phyloP scores from a whole-genome alignment of 2,797 vertebrate genomes.

The Lagorchestes hirsutus region DNA sequence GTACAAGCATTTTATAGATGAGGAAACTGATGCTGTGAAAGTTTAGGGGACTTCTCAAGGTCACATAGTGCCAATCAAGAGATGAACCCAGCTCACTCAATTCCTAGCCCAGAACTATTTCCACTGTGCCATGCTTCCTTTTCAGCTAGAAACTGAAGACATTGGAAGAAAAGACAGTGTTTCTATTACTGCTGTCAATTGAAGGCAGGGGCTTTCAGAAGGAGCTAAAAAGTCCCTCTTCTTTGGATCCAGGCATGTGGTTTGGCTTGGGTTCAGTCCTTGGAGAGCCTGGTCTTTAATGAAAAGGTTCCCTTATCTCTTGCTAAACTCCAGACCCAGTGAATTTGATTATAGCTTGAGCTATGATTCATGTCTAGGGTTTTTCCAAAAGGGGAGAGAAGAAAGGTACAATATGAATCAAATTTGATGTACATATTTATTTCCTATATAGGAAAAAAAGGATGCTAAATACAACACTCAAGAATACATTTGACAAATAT shows the following conservation, averaged over 20 bases:
- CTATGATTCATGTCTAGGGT: not conserved
- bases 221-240: too few relatives aligned
- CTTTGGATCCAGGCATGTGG: not conserved
- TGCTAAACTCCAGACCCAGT: not conserved
- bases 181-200: not conserved
- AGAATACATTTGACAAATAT: not conserved
- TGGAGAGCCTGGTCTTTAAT: not conserved
- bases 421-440: not conserved
- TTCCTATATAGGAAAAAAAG: not conserved
- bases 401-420: not conserved
- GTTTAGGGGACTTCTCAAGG: not conserved
- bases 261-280: not conserved
- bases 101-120: not conserved
- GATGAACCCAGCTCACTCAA: not conserved
- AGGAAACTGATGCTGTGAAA: constrained; percentile 42
- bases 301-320: not conserved
- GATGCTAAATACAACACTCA: not conserved
- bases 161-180: not conserved
- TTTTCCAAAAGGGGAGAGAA: not conserved
- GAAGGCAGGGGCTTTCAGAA: not conserved
- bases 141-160: not conserved
- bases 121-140: not conserved
- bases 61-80: not conserved
- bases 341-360: not conserved
- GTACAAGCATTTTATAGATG: constrained; percentile 13